These are phyloP conservation scores for Microctonus hyperodae DNA, from an alignment of 2,888 invertebrate species.

Conservation along the genomic window DNA sequence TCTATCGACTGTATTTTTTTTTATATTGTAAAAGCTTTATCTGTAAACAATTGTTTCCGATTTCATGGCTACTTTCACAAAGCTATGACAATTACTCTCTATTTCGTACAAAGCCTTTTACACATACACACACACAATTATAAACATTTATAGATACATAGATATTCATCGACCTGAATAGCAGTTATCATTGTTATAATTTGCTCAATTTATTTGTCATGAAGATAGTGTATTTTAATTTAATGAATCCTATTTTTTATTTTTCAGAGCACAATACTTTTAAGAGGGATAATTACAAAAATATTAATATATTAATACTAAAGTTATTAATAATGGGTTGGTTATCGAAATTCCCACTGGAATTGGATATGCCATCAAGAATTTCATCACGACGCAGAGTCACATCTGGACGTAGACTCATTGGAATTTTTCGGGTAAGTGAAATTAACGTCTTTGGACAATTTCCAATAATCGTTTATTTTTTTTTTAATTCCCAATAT, in stretches of 20 bases:
- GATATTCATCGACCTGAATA: no score
- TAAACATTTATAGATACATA: no score
- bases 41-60: background rate
- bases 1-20: background rate
- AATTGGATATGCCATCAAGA: slow-evolving; percentile 45
- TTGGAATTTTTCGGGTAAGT: slow-evolving; percentile 22
- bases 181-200: no score
- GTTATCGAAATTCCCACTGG: slow-evolving; percentile 46
- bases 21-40: no score
- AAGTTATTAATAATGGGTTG: slow-evolving; percentile 39
- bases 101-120: no score
- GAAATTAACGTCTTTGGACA: background rate
- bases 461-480: slow-evolving; percentile 3
- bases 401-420: slow-evolving; percentile 35
- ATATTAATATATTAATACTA: no score
- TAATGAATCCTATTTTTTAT: background rate
- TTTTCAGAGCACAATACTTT: background rate
- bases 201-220: background rate
- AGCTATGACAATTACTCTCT: background rate
- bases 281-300: no score
- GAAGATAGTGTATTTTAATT: no score
- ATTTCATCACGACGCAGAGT: slow-evolving; percentile 47
- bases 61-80: background rate
- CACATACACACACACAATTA: no score
- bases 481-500: background rate